A percentile compares a stretch with the other conserved stretches of the same genome.
These are phyloP conservation scores for Acanthis flammea DNA, from an alignment of 2,797 vertebrate species.

Conservation along the genomic window DNA sequence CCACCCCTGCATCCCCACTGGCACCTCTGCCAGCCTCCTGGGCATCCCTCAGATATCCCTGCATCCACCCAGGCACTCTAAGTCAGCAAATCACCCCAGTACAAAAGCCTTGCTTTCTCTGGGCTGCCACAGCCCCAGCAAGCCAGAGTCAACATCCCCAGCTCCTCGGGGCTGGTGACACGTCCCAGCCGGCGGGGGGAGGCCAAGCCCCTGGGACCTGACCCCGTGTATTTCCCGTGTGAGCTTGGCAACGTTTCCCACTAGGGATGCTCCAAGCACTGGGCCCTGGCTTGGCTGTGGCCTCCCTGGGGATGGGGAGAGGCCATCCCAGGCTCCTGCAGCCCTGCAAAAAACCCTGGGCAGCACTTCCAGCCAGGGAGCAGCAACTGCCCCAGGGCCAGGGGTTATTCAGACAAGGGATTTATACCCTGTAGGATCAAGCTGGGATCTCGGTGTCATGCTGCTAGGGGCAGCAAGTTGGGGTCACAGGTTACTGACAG, in stretches of 20 bases:
- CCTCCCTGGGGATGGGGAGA: background rate
- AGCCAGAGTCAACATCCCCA: background rate
- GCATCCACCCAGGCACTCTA: background rate
- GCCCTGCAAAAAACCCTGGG: background rate
- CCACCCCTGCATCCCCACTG: background rate
- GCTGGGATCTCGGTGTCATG: fast-evolving
- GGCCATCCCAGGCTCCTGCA: background rate
- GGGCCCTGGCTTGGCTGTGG: background rate
- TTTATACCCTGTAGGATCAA: background rate
- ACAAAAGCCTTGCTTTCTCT: background rate
- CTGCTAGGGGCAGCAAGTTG: background rate
- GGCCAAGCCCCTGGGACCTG: background rate
- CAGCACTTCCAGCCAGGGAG: background rate
- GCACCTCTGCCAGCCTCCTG: background rate
- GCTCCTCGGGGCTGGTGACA: background rate
- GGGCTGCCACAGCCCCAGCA: background rate
- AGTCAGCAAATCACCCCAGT: background rate
- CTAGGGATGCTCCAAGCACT: background rate
- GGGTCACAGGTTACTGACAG: background rate
- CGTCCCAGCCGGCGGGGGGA: background rate
- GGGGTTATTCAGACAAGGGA: background rate
- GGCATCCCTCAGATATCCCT: background rate
- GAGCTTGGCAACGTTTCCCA: background rate
- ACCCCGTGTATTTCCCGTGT: background rate
- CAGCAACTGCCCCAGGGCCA: background rate